Percentiles rank a stretch among this genome's conserved stretches.
phyloP scores from a whole-genome alignment of 2,113 vertebrate species.

The Addax nasomaculatus region DNA sequence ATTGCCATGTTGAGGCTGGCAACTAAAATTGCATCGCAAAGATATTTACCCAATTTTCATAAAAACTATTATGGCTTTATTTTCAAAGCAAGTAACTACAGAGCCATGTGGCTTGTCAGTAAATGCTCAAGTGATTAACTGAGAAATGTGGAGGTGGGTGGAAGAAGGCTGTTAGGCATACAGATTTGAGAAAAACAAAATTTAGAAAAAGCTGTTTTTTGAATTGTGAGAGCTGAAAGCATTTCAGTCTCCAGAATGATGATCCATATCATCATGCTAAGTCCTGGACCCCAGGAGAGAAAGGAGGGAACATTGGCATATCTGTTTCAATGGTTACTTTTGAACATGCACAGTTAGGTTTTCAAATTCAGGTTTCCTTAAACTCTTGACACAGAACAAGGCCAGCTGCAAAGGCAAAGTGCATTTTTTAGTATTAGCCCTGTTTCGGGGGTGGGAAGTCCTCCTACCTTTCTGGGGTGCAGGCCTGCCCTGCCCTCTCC shows the following conservation, averaged over 20 bases:
- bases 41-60: conserved; percentile 74
- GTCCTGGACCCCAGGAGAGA: conserved; percentile 1
- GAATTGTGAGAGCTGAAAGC: conserved; percentile 27
- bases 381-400: conserved; percentile 42
- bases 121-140: conserved; percentile 69
- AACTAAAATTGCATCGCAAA: conserved; percentile 55
- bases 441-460: neutral
- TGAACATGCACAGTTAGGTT: conserved; percentile 20
- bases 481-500: neutral
- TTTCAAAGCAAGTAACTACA: conserved; percentile 74
- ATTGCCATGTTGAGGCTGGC: conserved; percentile 69
- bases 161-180: conserved; percentile 56
- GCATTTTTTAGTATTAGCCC: neutral
- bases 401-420: neutral
- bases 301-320: neutral
- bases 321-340: conserved; percentile 45
- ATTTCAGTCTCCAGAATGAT: neutral
- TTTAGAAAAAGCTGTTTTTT: conserved; percentile 40
- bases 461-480: neutral
- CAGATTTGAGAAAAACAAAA: conserved; percentile 62
- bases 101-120: conserved; percentile 68
- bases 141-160: conserved; percentile 72
- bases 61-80: conserved; percentile 75
- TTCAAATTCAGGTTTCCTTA: conserved; percentile 52
- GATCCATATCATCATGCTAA: neutral